Evolutionary conservation across 2,113 vertebrate genomes (phyloP), one percentile per base, ranked within the genome.

Genomic region (Strix aluco): DNA sequence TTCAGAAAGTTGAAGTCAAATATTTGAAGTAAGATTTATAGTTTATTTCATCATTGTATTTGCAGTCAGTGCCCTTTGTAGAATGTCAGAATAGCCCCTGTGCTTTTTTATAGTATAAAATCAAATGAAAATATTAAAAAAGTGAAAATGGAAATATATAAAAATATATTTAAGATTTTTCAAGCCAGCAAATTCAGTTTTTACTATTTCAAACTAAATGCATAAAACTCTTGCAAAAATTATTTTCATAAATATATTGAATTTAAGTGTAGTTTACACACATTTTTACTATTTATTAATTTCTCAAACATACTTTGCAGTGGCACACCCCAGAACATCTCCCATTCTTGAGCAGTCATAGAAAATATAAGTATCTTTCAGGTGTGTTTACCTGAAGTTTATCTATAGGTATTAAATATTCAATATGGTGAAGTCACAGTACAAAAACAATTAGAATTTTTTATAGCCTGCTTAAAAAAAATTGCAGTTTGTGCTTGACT

Each of bases 371-470:
- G 27, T 57, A 19, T 47, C 29, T 73, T 81, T 66, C 26, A 2
- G 51, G 8, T 67, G 11, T 82, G 13, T 80, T 85, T 77, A 40
- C 47, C 69, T 87, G 18, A 81, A 57, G 38, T 40, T 79, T 87
- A 23, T 78, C 61, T 84, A 3, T 49, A 69, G 61, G 40, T 72
- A 70, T 96, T 81, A 95, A 94, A 77, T 62, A 94, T 81, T 77
- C 27, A 83, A 17, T 46, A 26, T 40, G 47, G 36, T 86, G 69
- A 78, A 86, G 47, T 78, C 69, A 92, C 22, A 55, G 72, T 63
- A 51, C 47, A 88, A 80, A 92, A 62, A 26, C 26, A 52, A 34
- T 92, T 70, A 91, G 30, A 77, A 86, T 95, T 86, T 95, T 94
- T 92, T 94, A 91, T 85, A 81, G 42, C 40, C 29, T 86, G 34